phyloP scores from a whole-genome alignment of 2,888 invertebrate genomes.

The Allophyes oxyacanthae region DNA sequence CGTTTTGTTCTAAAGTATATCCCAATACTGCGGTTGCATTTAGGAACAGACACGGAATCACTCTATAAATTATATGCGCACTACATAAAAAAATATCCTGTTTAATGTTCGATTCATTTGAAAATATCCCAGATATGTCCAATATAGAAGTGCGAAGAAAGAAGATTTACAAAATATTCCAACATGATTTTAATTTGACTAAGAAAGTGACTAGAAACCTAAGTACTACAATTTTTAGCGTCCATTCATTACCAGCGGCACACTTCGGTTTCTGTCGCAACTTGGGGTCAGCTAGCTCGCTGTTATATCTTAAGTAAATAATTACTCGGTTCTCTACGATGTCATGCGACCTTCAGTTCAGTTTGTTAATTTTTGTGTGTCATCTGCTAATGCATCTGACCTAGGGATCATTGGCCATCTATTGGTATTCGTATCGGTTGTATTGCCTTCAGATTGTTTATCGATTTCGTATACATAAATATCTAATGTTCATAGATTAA shows the following conservation, averaged over 20 bases:
- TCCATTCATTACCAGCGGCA: slow-evolving; percentile 23
- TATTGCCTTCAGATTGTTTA: slow-evolving; percentile 36
- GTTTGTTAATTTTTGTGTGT: slow-evolving; percentile 48
- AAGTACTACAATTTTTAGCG: not conserved
- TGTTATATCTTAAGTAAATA: slow-evolving; percentile 53
- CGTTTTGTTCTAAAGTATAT: no score
- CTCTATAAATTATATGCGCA: no score
- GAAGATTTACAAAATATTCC: no score
- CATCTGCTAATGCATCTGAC: slow-evolving; percentile 41
- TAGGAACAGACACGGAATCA: no score
- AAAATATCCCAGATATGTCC: no score
- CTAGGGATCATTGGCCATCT: slow-evolving; percentile 25
- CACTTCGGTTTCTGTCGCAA: slow-evolving; percentile 39
- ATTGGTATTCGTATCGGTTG: slow-evolving; percentile 13
- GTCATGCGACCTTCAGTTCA: slow-evolving; percentile 35
- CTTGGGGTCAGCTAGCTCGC: slow-evolving; percentile 30
- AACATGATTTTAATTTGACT: no score
- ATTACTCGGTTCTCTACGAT: slow-evolving; percentile 34
- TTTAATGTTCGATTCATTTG: no score
- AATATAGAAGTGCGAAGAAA: no score
- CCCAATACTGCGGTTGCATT: no score
- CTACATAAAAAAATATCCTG: no score
- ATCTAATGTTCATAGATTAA: not conserved
- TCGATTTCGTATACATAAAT: slow-evolving; percentile 23
- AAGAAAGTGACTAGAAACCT: not conserved